Evolutionary conservation across 2,797 vertebrate species (phyloP).

Genomic region (Hyperoplus immaculatus): DNA sequence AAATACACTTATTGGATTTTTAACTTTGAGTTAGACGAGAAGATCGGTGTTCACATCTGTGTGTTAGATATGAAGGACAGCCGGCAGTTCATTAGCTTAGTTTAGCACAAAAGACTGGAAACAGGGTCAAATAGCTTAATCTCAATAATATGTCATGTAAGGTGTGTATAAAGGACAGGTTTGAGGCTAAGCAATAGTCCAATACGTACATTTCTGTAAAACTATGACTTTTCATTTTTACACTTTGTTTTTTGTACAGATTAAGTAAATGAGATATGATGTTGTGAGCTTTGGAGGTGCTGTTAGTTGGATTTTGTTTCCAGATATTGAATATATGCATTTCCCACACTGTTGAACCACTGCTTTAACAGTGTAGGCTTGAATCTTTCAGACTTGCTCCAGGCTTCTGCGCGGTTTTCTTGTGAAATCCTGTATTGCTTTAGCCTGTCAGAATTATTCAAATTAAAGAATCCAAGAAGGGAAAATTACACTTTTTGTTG

Average conservation of each 20-base stretch:
- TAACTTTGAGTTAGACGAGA: constrained; percentile 12
- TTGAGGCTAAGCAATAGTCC: not conserved
- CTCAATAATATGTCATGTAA: no score
- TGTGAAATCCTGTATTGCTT: not conserved
- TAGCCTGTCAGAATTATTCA: not conserved
- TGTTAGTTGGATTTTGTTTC: not conserved
- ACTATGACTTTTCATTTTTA: no score
- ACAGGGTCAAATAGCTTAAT: not conserved
- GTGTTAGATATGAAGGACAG: not conserved
- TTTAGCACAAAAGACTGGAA: constrained; percentile 4
- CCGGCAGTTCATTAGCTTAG: constrained; percentile 1
- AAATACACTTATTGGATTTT: constrained; percentile 15
- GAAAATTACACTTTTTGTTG: not conserved
- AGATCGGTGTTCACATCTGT: constrained; percentile 1
- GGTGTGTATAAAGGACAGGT: not conserved
- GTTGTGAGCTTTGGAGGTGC: not conserved
- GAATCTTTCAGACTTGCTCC: not conserved
- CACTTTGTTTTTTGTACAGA: no score
- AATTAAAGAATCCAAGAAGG: not conserved
- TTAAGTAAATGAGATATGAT: not conserved
- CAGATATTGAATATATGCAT: not conserved
- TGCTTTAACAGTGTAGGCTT: not conserved
- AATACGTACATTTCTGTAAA: not conserved
- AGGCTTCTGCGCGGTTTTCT: not conserved
- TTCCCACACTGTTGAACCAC: not conserved